phyloP scores from a whole-genome alignment of 1,140 invertebrate species.

The Drosophila neocordata region DNA sequence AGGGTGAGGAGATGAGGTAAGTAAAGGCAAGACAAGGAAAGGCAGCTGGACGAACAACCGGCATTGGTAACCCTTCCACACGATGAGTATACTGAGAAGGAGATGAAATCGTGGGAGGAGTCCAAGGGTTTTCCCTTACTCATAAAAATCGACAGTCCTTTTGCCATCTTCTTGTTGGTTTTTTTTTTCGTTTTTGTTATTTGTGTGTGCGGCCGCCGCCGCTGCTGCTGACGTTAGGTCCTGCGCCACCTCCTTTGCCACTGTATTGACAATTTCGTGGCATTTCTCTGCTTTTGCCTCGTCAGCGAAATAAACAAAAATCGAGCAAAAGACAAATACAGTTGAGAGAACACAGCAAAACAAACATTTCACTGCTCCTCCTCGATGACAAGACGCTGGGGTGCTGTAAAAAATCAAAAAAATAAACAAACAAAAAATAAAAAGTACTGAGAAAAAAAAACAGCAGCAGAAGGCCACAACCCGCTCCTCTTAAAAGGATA shows the following conservation, averaged over 20 bases:
- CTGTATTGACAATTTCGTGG: slow-evolving; percentile 77
- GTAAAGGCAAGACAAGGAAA: slow-evolving; percentile 3
- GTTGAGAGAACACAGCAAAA: slow-evolving; percentile 69
- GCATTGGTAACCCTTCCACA: slow-evolving; percentile 72
- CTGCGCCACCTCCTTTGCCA: not conserved
- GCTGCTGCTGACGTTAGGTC: slow-evolving; percentile 6
- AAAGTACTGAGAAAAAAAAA: slow-evolving; percentile 39
- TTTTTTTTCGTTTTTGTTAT: not conserved
- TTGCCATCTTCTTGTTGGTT: not conserved
- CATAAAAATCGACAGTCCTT: slow-evolving; percentile 45
- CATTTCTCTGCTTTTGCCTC: slow-evolving; percentile 63
- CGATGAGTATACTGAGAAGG: slow-evolving; percentile 11
- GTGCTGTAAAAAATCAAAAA: slow-evolving; percentile 73
- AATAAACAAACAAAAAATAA: slow-evolving; percentile 28
- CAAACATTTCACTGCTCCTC: slow-evolving; percentile 59
- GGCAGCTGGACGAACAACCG: slow-evolving; percentile 57
- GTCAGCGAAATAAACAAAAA: slow-evolving; percentile 82
- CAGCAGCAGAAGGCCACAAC: not conserved
- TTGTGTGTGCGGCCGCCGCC: slow-evolving; percentile 51
- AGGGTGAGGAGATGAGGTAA: not conserved
- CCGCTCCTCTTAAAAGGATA: slow-evolving; percentile 37
- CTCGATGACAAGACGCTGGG: slow-evolving; percentile 73
- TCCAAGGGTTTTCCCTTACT: slow-evolving; percentile 1
- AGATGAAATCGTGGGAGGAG: not conserved
- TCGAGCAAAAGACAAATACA: slow-evolving; percentile 79